A percentile compares a stretch with the other conserved stretches of the same genome.
Conservation (phyloP, 2,113 vertebrate genomes). For the Amphiprion percula region DNA sequence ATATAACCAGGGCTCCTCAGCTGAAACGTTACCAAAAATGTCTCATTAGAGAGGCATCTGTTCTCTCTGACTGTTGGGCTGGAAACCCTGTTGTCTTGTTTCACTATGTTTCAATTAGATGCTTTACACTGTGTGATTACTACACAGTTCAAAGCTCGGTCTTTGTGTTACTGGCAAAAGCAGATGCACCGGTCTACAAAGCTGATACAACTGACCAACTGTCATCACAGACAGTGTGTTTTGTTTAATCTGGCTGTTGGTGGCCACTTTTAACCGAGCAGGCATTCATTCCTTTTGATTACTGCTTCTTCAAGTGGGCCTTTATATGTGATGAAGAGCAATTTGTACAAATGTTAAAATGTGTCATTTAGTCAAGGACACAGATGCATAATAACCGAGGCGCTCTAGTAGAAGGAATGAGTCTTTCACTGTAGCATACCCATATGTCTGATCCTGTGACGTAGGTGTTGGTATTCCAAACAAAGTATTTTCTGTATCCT, state of each 20-base stretch:
- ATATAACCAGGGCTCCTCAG: not conserved
- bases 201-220: conserved; percentile 50
- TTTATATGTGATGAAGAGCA: not conserved
- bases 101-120: conserved; percentile 30
- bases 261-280: conserved; percentile 16
- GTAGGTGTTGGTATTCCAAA: conserved; percentile 51
- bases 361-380: not conserved
- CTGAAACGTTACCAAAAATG: not conserved
- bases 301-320: not conserved
- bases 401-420: not conserved
- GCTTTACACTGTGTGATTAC: conserved; percentile 27
- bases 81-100: conserved; percentile 23
- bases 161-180: conserved; percentile 45
- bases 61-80: conserved; percentile 36
- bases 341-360: not conserved
- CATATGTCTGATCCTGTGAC: conserved; percentile 68
- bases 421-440: conserved; percentile 58
- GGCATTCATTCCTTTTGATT: not conserved
- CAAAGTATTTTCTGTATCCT: conserved; percentile 69
- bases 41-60: conserved; percentile 52
- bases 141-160: conserved; percentile 28
- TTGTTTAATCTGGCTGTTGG: conserved; percentile 27
- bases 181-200: conserved; percentile 34
- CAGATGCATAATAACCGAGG: too few relatives aligned
- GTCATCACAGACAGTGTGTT: conserved; percentile 7